phyloP scores from a whole-genome alignment of 1,140 invertebrate species.

The Drosophila orena region DNA sequence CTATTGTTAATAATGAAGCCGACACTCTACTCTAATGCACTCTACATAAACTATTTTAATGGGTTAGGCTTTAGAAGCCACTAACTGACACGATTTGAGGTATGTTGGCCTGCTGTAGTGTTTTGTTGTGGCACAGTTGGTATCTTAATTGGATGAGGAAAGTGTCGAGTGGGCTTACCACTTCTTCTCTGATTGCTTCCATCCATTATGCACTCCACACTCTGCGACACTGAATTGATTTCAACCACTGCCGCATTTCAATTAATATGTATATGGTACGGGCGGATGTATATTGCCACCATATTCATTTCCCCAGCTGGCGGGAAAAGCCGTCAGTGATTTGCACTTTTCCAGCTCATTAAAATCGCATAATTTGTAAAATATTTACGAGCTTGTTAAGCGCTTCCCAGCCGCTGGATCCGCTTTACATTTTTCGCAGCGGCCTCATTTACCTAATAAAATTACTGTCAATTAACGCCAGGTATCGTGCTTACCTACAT shows the following conservation, averaged over 20 bases:
- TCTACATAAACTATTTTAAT: too few species aligned
- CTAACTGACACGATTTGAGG: background rate
- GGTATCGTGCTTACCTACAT: constrained; percentile 11
- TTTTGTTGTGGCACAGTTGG: constrained; percentile 6
- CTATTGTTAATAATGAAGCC: too few species aligned
- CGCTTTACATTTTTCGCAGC: constrained; percentile 21
- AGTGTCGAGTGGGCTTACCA: constrained; percentile 2
- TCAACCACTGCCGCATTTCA: constrained; percentile 34
- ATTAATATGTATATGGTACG: constrained; percentile 27
- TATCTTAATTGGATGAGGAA: constrained; percentile 13
- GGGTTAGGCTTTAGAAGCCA: background rate
- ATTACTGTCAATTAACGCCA: constrained; percentile 80
- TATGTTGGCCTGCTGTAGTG: background rate
- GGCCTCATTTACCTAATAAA: constrained; percentile 79
- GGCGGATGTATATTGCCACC: constrained; percentile 11
- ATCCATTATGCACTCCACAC: constrained; percentile 27
- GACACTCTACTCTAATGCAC: too few species aligned
- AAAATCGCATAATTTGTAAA: constrained; percentile 81
- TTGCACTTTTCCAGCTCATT: constrained; percentile 83
- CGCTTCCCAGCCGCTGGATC: constrained; percentile 47
- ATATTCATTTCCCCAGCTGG: constrained; percentile 17
- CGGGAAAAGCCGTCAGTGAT: constrained; percentile 60
- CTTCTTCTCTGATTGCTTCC: constrained; percentile 7
- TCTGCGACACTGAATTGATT: constrained; percentile 29
- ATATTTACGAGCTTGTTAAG: constrained; percentile 74